Base-by-base conservation (phyloP, 2,797 vertebrate species). In the Macroramphosus scolopax region DNA sequence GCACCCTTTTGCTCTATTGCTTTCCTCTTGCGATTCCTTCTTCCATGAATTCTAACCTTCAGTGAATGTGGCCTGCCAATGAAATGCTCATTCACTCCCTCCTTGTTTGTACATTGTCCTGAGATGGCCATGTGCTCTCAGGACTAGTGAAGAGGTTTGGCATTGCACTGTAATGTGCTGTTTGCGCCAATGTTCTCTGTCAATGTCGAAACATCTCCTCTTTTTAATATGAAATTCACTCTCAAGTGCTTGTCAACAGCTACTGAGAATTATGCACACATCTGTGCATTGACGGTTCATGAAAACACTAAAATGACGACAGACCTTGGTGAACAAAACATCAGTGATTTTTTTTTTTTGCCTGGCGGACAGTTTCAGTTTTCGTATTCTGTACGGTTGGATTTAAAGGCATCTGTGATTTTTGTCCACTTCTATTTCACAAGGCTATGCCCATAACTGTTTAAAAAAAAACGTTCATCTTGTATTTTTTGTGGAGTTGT, bases 11-110 rank as follows among this genome's bases (percentile, higher is more conserved):
- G 58, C 69, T 78, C 72, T 34, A 72, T 76, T 63, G 75, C 64
- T 68, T 58, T 59, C 59, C 77, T 81, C 75, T 79, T 68, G 50
- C 64, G 49, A 58, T 60, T 68, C 46, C 51, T 38, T 34, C 70
- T 68, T 62, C 59, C 64, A 58, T 78, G 80, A 85, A 83, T 87
- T 87, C 82, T 86, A 85, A 88, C 86, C 85, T 82, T 82, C 84
- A 68, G 58, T 57, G 49, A 80, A 80, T 77, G 69, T 63, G 54
- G 72, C 66, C 72, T 38, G 56, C 72, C 76, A 72, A 79, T 85
- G 73, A 84, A 84, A 85, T 78, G 50, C 67, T 84, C 71, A 78
- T 75, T 83, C 76, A 63, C 56, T 66, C 59, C 37, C 68, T 66
- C 64, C 57, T 74, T 65, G 63, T 78, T 53, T 62, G 67, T 63